Conservation (phyloP, 2,888 invertebrate genomes). For the Xanthia icteritia region DNA sequence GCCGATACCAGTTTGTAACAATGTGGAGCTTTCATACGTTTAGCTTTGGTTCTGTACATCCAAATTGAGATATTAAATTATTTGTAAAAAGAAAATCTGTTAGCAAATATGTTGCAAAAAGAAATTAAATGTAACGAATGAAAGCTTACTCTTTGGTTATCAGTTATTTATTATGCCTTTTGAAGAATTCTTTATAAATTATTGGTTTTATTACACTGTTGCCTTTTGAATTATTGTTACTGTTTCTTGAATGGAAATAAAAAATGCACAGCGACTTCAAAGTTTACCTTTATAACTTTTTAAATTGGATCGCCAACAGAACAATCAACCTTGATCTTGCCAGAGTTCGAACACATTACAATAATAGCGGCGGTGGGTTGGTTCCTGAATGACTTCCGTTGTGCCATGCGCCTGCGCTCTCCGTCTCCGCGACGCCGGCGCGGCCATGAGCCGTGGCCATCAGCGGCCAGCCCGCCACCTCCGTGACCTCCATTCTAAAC, state of each 20-base stretch:
- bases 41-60: conserved; percentile 34
- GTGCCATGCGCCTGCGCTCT: conserved; percentile 79
- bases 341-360: conserved; percentile 69
- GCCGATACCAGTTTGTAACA: conserved; percentile 49
- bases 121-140: conserved; percentile 5
- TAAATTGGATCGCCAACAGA: conserved; percentile 21
- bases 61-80: conserved; percentile 13
- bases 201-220: conserved; percentile 10
- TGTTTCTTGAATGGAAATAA: not conserved
- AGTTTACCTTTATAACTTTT: not conserved
- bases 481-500: conserved; percentile 81
- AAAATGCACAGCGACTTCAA: not conserved
- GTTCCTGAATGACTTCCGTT: conserved; percentile 81
- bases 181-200: conserved; percentile 24
- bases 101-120: conserved; percentile 13
- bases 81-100: conserved; percentile 16
- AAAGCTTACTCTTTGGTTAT: conserved; percentile 33
- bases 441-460: conserved; percentile 84
- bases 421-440: conserved; percentile 77
- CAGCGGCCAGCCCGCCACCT: conserved; percentile 83
- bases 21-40: conserved; percentile 52
- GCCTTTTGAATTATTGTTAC: not conserved
- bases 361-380: conserved; percentile 74
- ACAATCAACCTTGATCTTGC: conserved; percentile 79
- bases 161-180: conserved; percentile 24